Base-by-base conservation (phyloP, 2,113 vertebrate species). In the Sander lucioperca region DNA sequence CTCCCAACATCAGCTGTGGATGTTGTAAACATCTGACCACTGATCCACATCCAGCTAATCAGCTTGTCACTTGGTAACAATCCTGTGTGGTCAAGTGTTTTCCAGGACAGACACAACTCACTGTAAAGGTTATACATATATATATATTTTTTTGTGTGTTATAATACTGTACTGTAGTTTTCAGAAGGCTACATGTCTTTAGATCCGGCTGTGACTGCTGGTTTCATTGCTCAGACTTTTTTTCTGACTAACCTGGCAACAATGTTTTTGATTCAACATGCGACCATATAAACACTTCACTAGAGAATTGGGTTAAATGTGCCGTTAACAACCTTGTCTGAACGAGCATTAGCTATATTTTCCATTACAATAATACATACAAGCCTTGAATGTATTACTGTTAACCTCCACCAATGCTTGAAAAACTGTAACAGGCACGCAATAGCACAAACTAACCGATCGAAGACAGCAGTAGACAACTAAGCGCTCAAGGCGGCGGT, bases 271-370 rank as follows among this genome's bases (percentile, higher is more conserved):
- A 45, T 33, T 25, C n/a, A 50, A 30, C 74, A 56, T 15, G 68
- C 64, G 67, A 77, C 19, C 14, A 12, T 43, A 47, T 43, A 48
- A 71, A 74, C 67, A 58, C 25, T 67, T 69, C 23, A 39, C 11
- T n/a, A 21, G 33, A 78, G 54, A 72, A 75, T 1, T 83, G 27
- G 58, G 36, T 74, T 73, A 62, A 74, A 77, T 53, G 54, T 80
- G 64, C 50, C 27, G 47, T 84, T 69, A 65, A 67, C 39, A 21
- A 3, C 56, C 54, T 2, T n/a, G 56, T 72, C 61, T 71, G 62
- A 53, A 51, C n/a, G 5, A 16, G 58, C 61, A 88, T 83, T 69
- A 88, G 75, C 45, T 56, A 14, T 63, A 54, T 56, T 61, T 84
- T 86, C 83, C 83, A 73, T 82, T 54, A 56, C 62, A 53, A 50